A percentile compares a stretch with the other conserved stretches of the same genome.
Evolutionary conservation across 2,797 vertebrate species (phyloP).

Genomic region (Crocodylus rhombifer): DNA sequence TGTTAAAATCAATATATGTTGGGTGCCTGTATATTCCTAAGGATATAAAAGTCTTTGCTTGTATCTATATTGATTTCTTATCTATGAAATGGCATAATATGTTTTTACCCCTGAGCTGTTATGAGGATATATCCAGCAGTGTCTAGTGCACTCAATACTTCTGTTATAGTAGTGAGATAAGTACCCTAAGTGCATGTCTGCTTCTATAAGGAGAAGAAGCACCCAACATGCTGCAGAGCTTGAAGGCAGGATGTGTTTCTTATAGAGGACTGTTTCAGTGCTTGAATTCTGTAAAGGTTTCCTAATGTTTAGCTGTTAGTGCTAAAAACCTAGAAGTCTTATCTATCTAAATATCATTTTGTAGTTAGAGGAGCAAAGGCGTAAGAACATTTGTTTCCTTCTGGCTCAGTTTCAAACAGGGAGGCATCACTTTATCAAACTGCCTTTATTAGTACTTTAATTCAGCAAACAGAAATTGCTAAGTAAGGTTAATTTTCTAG

Average conservation of each 20-base stretch:
- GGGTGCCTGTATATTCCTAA: background rate
- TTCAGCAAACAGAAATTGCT: conserved; percentile 57
- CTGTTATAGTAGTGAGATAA: background rate
- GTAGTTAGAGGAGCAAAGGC: background rate
- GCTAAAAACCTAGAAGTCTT: conserved; percentile 32
- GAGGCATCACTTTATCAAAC: conserved; percentile 46
- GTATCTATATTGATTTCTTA: rapidly evolving
- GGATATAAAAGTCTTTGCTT: background rate
- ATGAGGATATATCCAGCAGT: background rate
- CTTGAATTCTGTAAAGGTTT: background rate
- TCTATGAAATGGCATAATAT: background rate
- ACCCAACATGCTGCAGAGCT: background rate
- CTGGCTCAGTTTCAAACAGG: conserved; percentile 53
- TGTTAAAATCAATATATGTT: too few species aligned
- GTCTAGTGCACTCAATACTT: background rate
- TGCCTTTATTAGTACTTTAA: conserved; percentile 57
- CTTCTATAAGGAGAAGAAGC: background rate
- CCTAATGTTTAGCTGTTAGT: background rate
- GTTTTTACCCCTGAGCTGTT: background rate
- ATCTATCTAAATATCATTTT: conserved; percentile 16
- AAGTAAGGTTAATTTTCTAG: conserved; percentile 54
- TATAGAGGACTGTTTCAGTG: background rate
- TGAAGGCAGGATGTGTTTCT: background rate
- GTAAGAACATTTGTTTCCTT: conserved; percentile 14
- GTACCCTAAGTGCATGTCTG: background rate